Evolutionary conservation across 2,113 vertebrate genomes (phyloP).

Genomic region (Sarotherodon lohbergeri): DNA sequence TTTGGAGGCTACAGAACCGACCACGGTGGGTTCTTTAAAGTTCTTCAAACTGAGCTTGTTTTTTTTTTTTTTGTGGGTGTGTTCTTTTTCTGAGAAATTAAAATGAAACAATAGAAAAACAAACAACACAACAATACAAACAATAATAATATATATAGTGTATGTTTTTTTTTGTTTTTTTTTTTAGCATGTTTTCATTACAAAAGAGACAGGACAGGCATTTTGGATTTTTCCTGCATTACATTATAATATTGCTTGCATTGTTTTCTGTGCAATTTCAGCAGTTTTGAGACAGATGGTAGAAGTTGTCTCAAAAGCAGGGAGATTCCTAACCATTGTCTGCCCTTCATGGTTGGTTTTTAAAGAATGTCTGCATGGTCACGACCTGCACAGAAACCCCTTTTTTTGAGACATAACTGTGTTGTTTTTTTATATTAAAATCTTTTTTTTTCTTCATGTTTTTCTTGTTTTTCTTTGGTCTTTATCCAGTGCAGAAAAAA

Average conservation of each 20-base stretch:
- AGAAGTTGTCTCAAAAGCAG: neutral
- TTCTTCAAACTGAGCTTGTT: neutral
- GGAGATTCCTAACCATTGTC: conserved; percentile 35
- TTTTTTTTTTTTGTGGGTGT: neutral
- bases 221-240: neutral
- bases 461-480: neutral
- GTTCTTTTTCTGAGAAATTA: neutral
- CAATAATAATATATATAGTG: neutral
- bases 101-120: neutral
- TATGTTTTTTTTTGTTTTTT: neutral
- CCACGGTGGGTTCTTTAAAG: conserved; percentile 46
- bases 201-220: neutral
- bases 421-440: conserved; percentile 4
- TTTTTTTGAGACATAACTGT: neutral
- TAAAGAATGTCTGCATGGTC: conserved; percentile 16
- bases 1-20: conserved; percentile 58
- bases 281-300: neutral
- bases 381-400: neutral
- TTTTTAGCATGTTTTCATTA: neutral
- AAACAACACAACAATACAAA: neutral
- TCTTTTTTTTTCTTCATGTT: neutral
- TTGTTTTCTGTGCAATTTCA: conserved; percentile 12
- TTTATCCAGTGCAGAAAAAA: conserved; percentile 14
- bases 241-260: conserved; percentile 4
- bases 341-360: neutral